Evolutionary conservation across 2,888 invertebrate species (phyloP).

Genomic region (Ceraclea dissimilis): DNA sequence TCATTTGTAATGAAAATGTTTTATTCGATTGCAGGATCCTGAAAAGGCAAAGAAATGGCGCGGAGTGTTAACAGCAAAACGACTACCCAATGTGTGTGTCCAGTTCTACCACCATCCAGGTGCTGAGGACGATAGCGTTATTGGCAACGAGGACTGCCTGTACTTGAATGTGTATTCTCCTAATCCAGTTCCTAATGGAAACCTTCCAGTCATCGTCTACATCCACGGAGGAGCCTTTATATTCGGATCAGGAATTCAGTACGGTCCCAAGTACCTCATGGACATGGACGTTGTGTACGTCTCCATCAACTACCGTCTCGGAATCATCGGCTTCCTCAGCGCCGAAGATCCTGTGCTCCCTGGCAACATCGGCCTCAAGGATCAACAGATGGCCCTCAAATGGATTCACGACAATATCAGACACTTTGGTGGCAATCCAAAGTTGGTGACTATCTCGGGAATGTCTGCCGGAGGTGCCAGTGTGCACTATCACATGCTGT

Average conservation of each 20-base stretch:
- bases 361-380: constrained; percentile 67
- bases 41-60: constrained; percentile 52
- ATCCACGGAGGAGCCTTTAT: constrained; percentile 67
- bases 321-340: constrained; percentile 65
- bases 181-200: constrained; percentile 34
- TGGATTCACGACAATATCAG: constrained; percentile 64
- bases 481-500: constrained; percentile 64
- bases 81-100: constrained; percentile 50
- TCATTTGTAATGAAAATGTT: too few relatives aligned
- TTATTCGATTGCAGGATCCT: constrained; percentile 47
- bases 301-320: constrained; percentile 64
- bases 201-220: constrained; percentile 55
- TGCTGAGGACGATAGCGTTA: constrained; percentile 24
- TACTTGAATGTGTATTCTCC: constrained; percentile 58
- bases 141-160: constrained; percentile 53
- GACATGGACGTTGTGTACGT: constrained; percentile 58
- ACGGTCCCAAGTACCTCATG: constrained; percentile 54
- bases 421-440: constrained; percentile 64
- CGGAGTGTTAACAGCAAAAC: constrained; percentile 61
- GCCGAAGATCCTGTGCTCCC: constrained; percentile 62
- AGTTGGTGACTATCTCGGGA: constrained; percentile 60
- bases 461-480: constrained; percentile 69
- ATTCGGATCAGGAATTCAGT: constrained; percentile 50
- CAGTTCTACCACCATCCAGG: constrained; percentile 50
- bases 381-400: constrained; percentile 61